These are phyloP conservation scores for Picathartes gymnocephalus DNA, from an alignment of 2,113 vertebrate genomes.

Conservation along the genomic window DNA sequence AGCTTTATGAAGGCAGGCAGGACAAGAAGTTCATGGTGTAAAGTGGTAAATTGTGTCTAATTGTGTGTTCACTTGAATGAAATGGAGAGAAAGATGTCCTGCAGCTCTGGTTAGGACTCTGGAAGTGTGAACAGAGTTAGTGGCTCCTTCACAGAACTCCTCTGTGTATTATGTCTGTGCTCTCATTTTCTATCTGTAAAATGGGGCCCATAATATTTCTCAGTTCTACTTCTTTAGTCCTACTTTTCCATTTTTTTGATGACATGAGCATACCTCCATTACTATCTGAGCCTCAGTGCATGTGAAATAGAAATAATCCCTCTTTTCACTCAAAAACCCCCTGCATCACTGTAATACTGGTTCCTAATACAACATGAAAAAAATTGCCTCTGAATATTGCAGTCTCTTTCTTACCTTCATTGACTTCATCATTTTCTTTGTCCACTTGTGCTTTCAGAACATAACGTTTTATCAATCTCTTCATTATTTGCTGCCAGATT, in stretches of 20 bases:
- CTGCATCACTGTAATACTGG: neutral
- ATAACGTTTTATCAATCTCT: conserved; percentile 88
- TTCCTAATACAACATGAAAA: neutral
- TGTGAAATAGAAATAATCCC: neutral
- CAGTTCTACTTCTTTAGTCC: neutral
- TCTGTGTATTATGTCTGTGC: neutral
- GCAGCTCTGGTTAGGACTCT: neutral
- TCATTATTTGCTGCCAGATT: conserved; percentile 86
- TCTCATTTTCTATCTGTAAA: neutral
- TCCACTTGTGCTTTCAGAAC: conserved; percentile 91
- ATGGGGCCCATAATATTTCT: neutral
- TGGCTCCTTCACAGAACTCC: neutral
- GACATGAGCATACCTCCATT: neutral
- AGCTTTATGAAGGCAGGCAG: neutral
- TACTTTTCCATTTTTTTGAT: neutral
- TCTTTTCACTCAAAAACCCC: neutral
- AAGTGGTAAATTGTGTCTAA: neutral
- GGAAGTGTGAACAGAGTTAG: neutral
- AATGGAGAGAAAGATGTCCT: neutral
- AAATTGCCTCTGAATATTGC: neutral
- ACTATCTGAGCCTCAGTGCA: neutral
- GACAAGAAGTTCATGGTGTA: neutral
- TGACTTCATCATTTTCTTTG: conserved; percentile 91
- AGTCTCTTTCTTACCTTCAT: conserved; percentile 80
- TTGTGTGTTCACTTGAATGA: neutral